These are phyloP conservation scores for Polydrusus tereticollis DNA, from an alignment of 2,888 invertebrate species.

Conservation along the genomic window DNA sequence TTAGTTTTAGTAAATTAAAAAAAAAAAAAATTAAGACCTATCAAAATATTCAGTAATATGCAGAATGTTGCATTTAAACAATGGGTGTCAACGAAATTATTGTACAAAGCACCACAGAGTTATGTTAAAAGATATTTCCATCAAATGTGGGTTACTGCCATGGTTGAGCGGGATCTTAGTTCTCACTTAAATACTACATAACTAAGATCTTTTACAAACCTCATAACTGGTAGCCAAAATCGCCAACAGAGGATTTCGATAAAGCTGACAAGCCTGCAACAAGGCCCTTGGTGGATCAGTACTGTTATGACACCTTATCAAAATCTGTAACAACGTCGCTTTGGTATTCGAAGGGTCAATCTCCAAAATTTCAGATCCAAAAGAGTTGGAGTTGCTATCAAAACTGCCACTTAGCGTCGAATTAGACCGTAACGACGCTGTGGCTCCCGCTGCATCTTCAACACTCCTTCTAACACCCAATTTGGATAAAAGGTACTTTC, in stretches of 20 bases:
- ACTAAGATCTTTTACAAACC: slow-evolving; percentile 64
- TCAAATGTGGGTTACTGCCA: no score
- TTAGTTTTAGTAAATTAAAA: no score
- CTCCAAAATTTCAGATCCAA: slow-evolving; percentile 67
- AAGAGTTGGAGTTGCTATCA: slow-evolving; percentile 63
- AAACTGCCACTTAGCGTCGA: slow-evolving; percentile 53
- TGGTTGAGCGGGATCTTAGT: no score
- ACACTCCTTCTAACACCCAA: slow-evolving; percentile 60
- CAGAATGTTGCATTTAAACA: no score
- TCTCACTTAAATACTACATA: slow-evolving; percentile 19
- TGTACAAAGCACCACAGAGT: no score
- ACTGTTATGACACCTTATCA: slow-evolving; percentile 77
- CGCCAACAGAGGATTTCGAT: slow-evolving; percentile 74
- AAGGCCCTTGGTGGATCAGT: slow-evolving; percentile 78
- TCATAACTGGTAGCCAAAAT: slow-evolving; percentile 79
- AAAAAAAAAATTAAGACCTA: no score
- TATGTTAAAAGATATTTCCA: no score
- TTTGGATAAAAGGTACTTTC: slow-evolving; percentile 63
- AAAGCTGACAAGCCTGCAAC: slow-evolving; percentile 71
- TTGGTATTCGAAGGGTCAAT: slow-evolving; percentile 65
- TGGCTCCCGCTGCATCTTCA: slow-evolving; percentile 43
- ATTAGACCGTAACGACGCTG: slow-evolving; percentile 50
- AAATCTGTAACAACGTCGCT: slow-evolving; percentile 71
- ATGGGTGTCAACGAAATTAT: no score
- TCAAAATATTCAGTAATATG: no score